phyloP scores from a whole-genome alignment of 2,888 invertebrate species.

The Linnaemya vulpina region DNA sequence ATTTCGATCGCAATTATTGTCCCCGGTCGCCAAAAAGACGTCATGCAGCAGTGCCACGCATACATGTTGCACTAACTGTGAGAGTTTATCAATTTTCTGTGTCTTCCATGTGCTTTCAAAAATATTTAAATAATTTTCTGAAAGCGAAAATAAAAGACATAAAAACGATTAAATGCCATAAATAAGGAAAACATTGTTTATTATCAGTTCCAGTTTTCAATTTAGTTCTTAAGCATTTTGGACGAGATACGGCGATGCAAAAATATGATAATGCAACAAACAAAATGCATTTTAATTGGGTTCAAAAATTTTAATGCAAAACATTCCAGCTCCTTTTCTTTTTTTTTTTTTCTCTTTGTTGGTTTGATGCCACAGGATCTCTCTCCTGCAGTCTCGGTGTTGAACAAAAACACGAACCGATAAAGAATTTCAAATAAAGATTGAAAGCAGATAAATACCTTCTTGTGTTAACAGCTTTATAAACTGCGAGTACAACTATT shows the following conservation, averaged over 20 bases:
- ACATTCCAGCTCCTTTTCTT: constrained; percentile 58
- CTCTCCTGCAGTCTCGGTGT: constrained; percentile 35
- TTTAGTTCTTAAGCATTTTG: constrained; percentile 57
- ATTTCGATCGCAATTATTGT: too few relatives aligned
- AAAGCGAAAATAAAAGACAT: neutral
- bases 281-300: constrained; percentile 82
- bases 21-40: too few relatives aligned
- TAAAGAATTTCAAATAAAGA: constrained; percentile 80
- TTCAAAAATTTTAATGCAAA: constrained; percentile 80
- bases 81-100: neutral
- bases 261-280: constrained; percentile 70
- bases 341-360: neutral
- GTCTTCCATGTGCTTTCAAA: neutral
- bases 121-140: constrained; percentile 37
- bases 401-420: constrained; percentile 69
- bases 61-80: neutral
- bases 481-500: constrained; percentile 72
- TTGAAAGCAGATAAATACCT: constrained; percentile 77
- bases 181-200: constrained; percentile 63
- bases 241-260: constrained; percentile 59
- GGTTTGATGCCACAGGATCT: constrained; percentile 12
- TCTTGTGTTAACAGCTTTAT: constrained; percentile 81
- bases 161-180: constrained; percentile 36
- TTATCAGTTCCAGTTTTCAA: constrained; percentile 69
- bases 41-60: too few relatives aligned